phyloP scores from a whole-genome alignment of 2,113 vertebrate genomes.

The Neolamprologus modestus region DNA sequence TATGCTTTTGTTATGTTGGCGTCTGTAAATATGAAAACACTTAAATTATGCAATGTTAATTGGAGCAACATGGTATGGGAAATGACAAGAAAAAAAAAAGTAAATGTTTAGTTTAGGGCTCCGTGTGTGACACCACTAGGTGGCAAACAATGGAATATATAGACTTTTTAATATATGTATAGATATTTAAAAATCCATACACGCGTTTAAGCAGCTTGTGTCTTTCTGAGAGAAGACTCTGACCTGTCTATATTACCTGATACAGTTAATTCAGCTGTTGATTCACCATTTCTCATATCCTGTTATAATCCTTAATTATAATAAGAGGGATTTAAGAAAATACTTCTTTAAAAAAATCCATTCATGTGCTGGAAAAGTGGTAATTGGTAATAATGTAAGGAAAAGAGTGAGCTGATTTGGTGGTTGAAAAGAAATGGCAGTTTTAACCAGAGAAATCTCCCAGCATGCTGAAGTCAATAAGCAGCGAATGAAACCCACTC shows the following conservation, averaged over 20 bases:
- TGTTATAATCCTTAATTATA: slow-evolving; percentile 62
- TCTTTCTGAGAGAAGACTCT: background rate
- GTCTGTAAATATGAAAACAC: background rate
- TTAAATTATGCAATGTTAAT: background rate
- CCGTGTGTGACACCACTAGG: background rate
- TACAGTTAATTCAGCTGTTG: slow-evolving; percentile 59
- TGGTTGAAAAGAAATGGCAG: background rate
- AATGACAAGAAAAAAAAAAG: background rate
- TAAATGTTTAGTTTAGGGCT: background rate
- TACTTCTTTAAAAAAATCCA: slow-evolving; percentile 50
- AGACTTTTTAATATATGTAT: background rate
- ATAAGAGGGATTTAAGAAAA: slow-evolving; percentile 61
- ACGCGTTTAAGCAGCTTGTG: background rate
- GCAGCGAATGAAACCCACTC: background rate
- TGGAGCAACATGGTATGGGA: background rate
- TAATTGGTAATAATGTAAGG: slow-evolving; percentile 58
- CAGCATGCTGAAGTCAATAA: background rate
- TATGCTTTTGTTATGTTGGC: background rate
- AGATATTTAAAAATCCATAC: background rate
- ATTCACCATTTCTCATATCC: slow-evolving; percentile 57
- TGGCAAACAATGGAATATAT: background rate
- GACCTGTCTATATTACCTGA: slow-evolving; percentile 30
- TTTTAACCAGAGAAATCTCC: background rate
- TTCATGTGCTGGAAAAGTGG: slow-evolving; percentile 16
- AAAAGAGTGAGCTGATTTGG: background rate